A percentile compares a stretch with the other conserved stretches of the same genome.
Evolutionary conservation across 2,888 invertebrate genomes (phyloP).

Genomic region (Epinotia bilunana): DNA sequence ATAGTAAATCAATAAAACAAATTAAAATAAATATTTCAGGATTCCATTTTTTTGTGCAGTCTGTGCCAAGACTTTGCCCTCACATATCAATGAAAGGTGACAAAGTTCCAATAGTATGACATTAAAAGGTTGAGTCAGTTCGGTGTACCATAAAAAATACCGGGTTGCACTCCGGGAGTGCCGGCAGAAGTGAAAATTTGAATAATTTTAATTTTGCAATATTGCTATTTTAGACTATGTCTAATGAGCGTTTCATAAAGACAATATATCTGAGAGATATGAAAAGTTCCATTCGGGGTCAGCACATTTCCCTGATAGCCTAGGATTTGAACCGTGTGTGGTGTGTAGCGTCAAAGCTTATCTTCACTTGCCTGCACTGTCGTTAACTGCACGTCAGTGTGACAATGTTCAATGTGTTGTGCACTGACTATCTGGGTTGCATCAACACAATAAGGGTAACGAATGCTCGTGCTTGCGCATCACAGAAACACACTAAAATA

Average conservation of each 20-base stretch:
- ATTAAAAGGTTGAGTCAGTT: background rate
- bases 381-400: conserved; percentile 26
- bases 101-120: background rate
- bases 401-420: conserved; percentile 5
- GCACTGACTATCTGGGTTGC: background rate
- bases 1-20: background rate
- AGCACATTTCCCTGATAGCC: conserved; percentile 56
- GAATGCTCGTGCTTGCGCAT: conserved; percentile 5
- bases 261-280: conserved; percentile 28
- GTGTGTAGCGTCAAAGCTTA: conserved; percentile 18
- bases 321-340: conserved; percentile 50
- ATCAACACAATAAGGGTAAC: conserved; percentile 20
- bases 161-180: too few relatives aligned
- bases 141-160: too few relatives aligned
- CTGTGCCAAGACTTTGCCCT: too few relatives aligned
- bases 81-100: too few relatives aligned
- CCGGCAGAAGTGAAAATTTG: too few relatives aligned
- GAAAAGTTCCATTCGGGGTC: conserved; percentile 61
- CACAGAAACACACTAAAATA: background rate
- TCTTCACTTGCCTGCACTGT: conserved; percentile 5
- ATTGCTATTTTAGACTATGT: background rate
- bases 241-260: background rate
- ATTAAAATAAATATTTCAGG: too few relatives aligned
- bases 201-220: too few relatives aligned
- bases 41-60: too few relatives aligned